phyloP scores from a whole-genome alignment of 2,797 vertebrate genomes.

The Rhyacichthys aspro region DNA sequence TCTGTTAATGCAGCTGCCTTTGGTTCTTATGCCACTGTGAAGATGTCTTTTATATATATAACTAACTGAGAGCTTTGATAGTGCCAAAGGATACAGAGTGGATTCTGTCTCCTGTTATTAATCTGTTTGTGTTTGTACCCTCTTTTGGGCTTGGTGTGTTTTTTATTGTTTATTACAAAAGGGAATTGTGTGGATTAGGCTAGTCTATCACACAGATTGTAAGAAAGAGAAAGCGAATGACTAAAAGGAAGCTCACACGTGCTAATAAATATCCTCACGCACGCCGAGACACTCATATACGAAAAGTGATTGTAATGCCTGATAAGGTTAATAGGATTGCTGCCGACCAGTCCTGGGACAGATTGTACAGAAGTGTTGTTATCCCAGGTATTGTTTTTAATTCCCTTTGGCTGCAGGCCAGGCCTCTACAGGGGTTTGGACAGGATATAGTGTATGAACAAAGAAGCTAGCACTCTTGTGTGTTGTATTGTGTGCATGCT shows the following conservation, averaged over 20 bases:
- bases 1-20: slow-evolving; percentile 43
- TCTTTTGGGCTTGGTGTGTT: slow-evolving; percentile 56
- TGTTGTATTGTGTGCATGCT: slow-evolving; percentile 12
- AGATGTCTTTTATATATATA: slow-evolving; percentile 72
- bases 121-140: slow-evolving; percentile 65
- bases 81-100: slow-evolving; percentile 49
- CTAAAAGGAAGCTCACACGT: slow-evolving; percentile 21
- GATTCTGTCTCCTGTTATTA: slow-evolving; percentile 61
- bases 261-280: slow-evolving; percentile 13
- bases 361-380: slow-evolving; percentile 80
- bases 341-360: slow-evolving; percentile 75
- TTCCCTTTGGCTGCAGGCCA: slow-evolving; percentile 28
- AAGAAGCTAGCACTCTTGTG: slow-evolving; percentile 31
- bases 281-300: slow-evolving; percentile 17
- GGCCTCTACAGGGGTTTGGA: slow-evolving; percentile 37
- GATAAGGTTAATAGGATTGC: slow-evolving; percentile 91
- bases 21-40: slow-evolving; percentile 24
- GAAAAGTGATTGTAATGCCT: slow-evolving; percentile 72
- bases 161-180: slow-evolving; percentile 72
- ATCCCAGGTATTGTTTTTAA: slow-evolving; percentile 77
- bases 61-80: slow-evolving; percentile 41
- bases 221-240: slow-evolving; percentile 15
- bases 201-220: slow-evolving; percentile 25
- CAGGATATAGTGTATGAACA: slow-evolving; percentile 54
- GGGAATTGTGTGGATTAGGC: slow-evolving; percentile 50